Conservation (phyloP, 2,113 vertebrate species). For the Vulpes vulpes region DNA sequence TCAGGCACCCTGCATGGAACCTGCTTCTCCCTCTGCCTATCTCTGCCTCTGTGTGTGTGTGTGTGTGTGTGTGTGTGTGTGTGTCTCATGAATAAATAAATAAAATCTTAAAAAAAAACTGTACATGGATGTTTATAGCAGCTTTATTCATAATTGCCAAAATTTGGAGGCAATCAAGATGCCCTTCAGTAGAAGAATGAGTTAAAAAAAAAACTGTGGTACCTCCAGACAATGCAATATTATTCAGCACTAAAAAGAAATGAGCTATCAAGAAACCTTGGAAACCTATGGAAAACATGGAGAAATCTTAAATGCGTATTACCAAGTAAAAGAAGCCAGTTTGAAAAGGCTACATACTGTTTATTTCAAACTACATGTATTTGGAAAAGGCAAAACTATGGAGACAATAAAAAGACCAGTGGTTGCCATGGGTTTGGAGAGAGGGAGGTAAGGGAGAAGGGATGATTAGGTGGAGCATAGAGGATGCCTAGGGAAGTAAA, state of each 20-base stretch:
- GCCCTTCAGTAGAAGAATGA: background rate
- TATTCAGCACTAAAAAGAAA: background rate
- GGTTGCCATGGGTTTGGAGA: background rate
- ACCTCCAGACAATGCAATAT: background rate
- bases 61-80: too few relatives aligned
- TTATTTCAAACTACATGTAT: background rate
- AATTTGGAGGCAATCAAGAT: background rate
- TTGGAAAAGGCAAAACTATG: background rate
- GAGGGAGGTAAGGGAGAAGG: background rate
- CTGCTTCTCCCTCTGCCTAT: too few relatives aligned
- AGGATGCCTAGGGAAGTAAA: background rate
- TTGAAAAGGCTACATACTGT: background rate
- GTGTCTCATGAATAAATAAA: too few relatives aligned
- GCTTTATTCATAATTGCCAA: background rate
- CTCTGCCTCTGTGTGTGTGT: too few relatives aligned
- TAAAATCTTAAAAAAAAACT: background rate
- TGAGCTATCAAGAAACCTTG: background rate
- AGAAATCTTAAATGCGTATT: background rate
- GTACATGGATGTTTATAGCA: background rate
- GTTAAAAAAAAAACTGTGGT: background rate
- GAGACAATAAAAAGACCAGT: background rate
- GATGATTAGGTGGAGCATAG: background rate
- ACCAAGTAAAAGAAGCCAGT: slow-evolving; percentile 5
- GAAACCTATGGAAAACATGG: background rate
- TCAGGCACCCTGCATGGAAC: too few relatives aligned